A percentile compares a stretch with the other conserved stretches of the same genome.
Evolutionary conservation across 2,797 vertebrate species (phyloP).

Genomic region (Brachymystax lenok): DNA sequence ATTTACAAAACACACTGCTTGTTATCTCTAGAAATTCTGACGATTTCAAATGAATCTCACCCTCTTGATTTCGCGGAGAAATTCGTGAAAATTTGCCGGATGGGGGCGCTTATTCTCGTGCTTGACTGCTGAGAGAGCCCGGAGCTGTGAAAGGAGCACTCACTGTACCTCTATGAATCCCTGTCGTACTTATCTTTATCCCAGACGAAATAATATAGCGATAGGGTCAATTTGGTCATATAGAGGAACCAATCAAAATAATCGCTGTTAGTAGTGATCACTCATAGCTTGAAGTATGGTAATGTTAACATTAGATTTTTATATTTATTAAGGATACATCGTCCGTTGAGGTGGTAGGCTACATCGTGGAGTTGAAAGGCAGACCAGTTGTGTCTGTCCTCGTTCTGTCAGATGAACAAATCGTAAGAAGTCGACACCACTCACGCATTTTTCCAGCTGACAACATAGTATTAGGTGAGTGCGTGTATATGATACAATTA

Average conservation of each 20-base stretch:
- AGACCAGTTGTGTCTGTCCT: constrained; percentile 24
- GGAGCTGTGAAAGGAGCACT: not conserved
- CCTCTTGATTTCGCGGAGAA: constrained; percentile 21
- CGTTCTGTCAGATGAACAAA: constrained; percentile 54
- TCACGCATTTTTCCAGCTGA: constrained; percentile 33
- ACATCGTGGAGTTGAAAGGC: not conserved
- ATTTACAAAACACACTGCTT: no score
- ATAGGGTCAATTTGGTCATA: not conserved
- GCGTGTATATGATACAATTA: not conserved
- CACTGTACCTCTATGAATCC: not conserved
- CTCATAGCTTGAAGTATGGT: not conserved
- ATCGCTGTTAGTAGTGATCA: not conserved
- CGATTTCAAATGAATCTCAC: not conserved
- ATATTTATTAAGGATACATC: not conserved
- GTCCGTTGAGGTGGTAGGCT: no score
- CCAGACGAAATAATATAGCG: not conserved
- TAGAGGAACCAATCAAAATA: not conserved
- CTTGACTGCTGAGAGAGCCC: constrained; percentile 26
- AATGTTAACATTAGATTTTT: not conserved
- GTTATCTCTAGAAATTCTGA: no score
- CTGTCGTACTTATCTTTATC: not conserved
- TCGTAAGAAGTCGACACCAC: constrained; percentile 52
- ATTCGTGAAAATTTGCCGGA: constrained; percentile 54
- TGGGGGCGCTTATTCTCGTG: constrained; percentile 66
- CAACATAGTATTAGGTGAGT: constrained; percentile 49